These are phyloP conservation scores for Carlito syrichta DNA, from an alignment of 2,113 vertebrate genomes.

Conservation along the genomic window DNA sequence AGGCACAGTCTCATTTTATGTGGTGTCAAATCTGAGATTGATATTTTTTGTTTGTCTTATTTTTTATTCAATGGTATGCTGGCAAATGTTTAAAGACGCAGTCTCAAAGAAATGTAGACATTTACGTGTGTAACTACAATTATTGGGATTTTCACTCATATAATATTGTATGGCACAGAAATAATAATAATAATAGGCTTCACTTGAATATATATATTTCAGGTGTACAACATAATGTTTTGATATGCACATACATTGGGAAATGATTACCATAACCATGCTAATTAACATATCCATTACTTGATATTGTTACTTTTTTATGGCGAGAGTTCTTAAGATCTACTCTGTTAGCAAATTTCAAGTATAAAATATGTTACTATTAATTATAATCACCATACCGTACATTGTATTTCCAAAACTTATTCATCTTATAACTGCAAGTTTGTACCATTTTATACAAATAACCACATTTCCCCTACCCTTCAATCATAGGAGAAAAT, in stretches of 20 bases:
- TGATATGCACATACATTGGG: neutral
- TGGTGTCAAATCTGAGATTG: neutral
- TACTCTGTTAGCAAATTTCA: neutral
- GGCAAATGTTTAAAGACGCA: neutral
- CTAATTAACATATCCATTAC: neutral
- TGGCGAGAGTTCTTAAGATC: neutral
- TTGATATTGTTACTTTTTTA: neutral
- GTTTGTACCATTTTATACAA: neutral
- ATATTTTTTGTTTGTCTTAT: neutral
- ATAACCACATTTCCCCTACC: neutral
- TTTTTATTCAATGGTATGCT: neutral
- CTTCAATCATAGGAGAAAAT: neutral
- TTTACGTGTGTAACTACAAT: neutral
- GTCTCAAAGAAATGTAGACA: neutral
- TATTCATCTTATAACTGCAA: neutral
- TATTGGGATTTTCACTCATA: neutral
- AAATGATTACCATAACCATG: neutral
- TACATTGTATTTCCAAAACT: neutral
- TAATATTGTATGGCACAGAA: neutral
- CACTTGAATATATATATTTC: neutral
- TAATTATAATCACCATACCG: neutral
- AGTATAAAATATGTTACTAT: neutral
- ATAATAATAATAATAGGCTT: neutral
- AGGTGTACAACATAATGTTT: neutral
- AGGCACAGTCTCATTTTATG: neutral